Evolutionary conservation across 2,888 invertebrate species (phyloP), one percentile per base, ranked within the genome.

Genomic region (Ormyrus thymus): DNA sequence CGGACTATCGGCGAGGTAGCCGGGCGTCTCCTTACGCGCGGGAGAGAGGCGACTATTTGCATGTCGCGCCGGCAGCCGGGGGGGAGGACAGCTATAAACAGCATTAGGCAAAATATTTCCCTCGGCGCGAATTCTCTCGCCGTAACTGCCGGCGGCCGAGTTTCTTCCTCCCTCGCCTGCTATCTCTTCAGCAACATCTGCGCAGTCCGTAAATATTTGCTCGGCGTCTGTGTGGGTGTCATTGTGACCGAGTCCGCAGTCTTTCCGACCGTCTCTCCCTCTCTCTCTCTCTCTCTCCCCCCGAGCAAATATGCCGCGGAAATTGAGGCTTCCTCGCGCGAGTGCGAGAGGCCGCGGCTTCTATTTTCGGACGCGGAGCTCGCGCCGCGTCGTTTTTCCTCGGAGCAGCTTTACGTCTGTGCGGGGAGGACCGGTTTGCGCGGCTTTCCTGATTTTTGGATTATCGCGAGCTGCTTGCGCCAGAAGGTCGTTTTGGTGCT

Each of bases 101-200:
- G 58, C 66, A 72, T 78, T 78, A 72, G 72, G 72, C 72, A 72
- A 78, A 78, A 72, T 78, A 78, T 72, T 72, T 76, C 43, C 64
- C 62, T 29, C 58, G n/a, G 1, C 58, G 45, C 9, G 58, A 58
- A 70, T 70, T 70, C 58, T 53, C 45, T 6, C 7, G 43, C 43
- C 10, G n/a, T 55, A 58, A 29, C 29, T 29, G 29, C 29, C 29
- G 29, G 29, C 29, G 29, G 58, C 13, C n/a, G 46, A 48, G 29
- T 29, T 29, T 29, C 29, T 29, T 29, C 29, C 29, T 29, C 29
- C 3, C 29, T 29, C 29, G 29, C 2, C 29, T 29, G 2, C 29
- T 29, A 29, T 29, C 29, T 29, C 29, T 3, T 29, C 29, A 3
- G 29, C 29, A 29, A 29, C 29, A 29, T 29, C 58, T 62, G 11